A percentile compares a stretch with the other conserved stretches of the same genome.
Evolutionary conservation across 2,888 invertebrate genomes (phyloP).

Genomic region (Campopleginae sp.): DNA sequence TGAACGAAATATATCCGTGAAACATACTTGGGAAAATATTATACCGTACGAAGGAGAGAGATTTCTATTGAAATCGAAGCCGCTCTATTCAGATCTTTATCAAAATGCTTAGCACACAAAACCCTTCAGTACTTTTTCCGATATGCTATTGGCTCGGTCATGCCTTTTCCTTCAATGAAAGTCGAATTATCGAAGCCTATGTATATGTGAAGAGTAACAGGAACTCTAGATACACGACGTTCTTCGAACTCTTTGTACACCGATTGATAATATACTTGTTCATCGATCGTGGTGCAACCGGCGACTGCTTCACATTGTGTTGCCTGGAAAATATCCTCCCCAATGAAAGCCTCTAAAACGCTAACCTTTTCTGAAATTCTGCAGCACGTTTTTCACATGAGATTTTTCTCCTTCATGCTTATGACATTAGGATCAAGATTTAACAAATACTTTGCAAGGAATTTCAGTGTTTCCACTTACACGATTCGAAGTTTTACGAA

Average conservation of each 20-base stretch:
- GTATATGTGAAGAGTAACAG: conserved; percentile 28
- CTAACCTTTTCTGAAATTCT: neutral
- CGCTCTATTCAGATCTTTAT: conserved; percentile 73
- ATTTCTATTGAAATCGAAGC: conserved; percentile 74
- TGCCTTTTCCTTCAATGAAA: conserved; percentile 28
- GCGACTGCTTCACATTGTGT: conserved; percentile 10
- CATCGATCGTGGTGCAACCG: conserved; percentile 40
- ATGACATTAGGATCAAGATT: neutral
- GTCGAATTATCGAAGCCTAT: conserved; percentile 47
- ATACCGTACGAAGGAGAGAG: conserved; percentile 71
- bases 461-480: neutral
- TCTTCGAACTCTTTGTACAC: neutral
- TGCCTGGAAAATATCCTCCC: conserved; percentile 12
- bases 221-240: neutral
- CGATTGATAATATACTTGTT: conserved; percentile 27
- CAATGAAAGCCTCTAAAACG: neutral
- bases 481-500: neutral
- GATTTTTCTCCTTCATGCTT: conserved; percentile 13
- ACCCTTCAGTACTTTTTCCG: conserved; percentile 16
- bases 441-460: neutral
- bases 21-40: conserved; percentile 73
- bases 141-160: conserved; percentile 6
- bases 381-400: conserved; percentile 14
- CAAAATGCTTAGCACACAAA: conserved; percentile 43
- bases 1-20: conserved; percentile 66